Evolutionary conservation across 2,113 vertebrate species (phyloP).

Genomic region (Chrysemys picta): DNA sequence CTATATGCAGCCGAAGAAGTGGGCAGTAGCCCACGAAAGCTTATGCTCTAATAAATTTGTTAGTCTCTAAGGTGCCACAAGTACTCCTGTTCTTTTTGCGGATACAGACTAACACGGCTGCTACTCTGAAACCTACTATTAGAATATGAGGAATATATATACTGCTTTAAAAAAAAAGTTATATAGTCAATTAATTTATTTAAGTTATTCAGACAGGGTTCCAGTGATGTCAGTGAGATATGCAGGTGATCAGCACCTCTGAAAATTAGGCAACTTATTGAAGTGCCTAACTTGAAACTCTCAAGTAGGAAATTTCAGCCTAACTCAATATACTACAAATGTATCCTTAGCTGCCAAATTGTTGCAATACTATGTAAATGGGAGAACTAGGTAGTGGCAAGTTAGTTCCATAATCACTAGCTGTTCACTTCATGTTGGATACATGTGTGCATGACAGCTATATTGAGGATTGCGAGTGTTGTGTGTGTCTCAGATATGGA

Average conservation of each 20-base stretch:
- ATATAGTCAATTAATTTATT: background rate
- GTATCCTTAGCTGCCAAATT: rapidly evolving
- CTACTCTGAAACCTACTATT: background rate
- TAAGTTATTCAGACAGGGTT: background rate
- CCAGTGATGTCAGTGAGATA: background rate
- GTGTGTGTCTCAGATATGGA: background rate
- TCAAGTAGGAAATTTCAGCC: background rate
- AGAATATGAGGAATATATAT: background rate
- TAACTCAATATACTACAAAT: background rate
- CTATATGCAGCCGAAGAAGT: no score
- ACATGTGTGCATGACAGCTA: background rate
- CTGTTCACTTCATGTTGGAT: background rate
- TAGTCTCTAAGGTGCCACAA: no score
- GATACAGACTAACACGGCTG: no score
- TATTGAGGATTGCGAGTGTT: background rate
- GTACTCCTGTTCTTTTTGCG: no score
- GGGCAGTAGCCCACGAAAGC: no score
- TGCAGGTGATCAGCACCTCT: background rate
- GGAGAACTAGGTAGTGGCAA: background rate
- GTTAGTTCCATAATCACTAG: background rate
- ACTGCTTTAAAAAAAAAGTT: background rate
- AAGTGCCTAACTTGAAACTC: no score
- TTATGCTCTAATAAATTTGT: no score
- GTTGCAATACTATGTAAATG: background rate
- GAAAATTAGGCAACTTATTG: background rate